phyloP scores from a whole-genome alignment of 2,888 invertebrate species.

The Volucella inflata region DNA sequence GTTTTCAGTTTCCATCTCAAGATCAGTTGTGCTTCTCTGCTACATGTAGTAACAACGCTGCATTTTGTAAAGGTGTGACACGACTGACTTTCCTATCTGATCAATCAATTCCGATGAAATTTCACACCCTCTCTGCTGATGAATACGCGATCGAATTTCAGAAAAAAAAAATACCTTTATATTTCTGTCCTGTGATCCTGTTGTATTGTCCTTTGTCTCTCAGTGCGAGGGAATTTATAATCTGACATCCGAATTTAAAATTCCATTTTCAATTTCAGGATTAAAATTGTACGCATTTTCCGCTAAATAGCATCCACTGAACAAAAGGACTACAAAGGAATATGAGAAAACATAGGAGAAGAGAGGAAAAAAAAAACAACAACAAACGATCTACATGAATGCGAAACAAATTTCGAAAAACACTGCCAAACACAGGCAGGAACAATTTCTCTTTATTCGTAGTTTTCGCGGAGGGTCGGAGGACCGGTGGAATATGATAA shows the following conservation, averaged over 20 bases:
- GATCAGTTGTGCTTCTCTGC: too few species aligned
- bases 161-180: background rate
- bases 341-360: conserved; percentile 19
- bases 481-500: conserved; percentile 64
- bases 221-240: conserved; percentile 48
- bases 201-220: conserved; percentile 14
- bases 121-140: conserved; percentile 55
- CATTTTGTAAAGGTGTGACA: conserved; percentile 30
- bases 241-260: conserved; percentile 58
- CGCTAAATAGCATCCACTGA: conserved; percentile 42
- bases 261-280: conserved; percentile 41
- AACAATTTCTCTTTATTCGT: conserved; percentile 50
- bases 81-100: conserved; percentile 15
- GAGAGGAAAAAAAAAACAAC: conserved; percentile 28
- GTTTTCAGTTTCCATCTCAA: too few species aligned
- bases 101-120: conserved; percentile 61
- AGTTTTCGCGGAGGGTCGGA: background rate
- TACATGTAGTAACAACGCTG: too few species aligned
- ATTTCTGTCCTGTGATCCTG: background rate
- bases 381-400: conserved; percentile 57
- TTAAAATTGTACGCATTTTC: conserved; percentile 63
- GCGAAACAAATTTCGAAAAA: conserved; percentile 61
- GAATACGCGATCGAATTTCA: conserved; percentile 51
- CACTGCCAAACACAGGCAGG: background rate
- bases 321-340: conserved; percentile 13